Conservation (phyloP, 2,113 vertebrate genomes). For the Heterocephalus glaber region DNA sequence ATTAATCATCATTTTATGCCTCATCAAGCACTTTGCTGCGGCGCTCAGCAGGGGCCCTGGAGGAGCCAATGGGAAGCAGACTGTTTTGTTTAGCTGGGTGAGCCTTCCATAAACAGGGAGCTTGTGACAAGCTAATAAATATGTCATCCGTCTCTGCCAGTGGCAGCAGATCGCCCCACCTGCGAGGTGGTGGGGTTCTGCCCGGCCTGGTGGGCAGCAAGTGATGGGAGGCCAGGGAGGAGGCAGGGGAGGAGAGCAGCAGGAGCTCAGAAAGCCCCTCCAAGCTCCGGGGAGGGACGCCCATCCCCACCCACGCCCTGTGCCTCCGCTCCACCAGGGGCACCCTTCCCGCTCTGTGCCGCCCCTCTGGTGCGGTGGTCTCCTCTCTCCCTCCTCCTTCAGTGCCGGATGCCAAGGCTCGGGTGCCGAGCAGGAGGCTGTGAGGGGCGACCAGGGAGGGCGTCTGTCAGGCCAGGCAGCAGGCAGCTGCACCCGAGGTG, state of each 20-base stretch:
- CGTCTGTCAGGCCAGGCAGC: not conserved
- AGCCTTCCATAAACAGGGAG: conserved; percentile 91
- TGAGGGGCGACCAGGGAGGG: rapidly evolving
- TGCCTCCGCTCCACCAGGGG: rapidly evolving
- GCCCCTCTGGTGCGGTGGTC: not conserved
- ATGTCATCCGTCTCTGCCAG: conserved; percentile 96
- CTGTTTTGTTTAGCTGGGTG: conserved; percentile 95
- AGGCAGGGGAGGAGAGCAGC: not conserved
- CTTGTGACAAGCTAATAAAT: conserved; percentile 97
- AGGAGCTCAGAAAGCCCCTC: not conserved
- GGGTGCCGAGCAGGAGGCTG: not conserved
- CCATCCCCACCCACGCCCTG: not conserved
- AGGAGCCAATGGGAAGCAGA: conserved; percentile 93
- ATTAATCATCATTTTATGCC: conserved; percentile 99
- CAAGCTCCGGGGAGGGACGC: not conserved
- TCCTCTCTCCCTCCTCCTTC: rapidly evolving
- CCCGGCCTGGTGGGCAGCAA: conserved; percentile 85
- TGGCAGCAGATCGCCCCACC: conserved; percentile 88
- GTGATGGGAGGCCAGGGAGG: conserved; percentile 70
- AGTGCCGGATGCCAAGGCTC: not conserved
- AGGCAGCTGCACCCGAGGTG: not conserved
- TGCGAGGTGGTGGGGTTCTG: conserved; percentile 88
- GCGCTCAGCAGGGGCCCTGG: conserved; percentile 90
- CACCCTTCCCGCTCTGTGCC: rapidly evolving
- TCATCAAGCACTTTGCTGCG: conserved; percentile 97